Conservation (phyloP, 2,797 vertebrate genomes). For the Ateles fusciceps region DNA sequence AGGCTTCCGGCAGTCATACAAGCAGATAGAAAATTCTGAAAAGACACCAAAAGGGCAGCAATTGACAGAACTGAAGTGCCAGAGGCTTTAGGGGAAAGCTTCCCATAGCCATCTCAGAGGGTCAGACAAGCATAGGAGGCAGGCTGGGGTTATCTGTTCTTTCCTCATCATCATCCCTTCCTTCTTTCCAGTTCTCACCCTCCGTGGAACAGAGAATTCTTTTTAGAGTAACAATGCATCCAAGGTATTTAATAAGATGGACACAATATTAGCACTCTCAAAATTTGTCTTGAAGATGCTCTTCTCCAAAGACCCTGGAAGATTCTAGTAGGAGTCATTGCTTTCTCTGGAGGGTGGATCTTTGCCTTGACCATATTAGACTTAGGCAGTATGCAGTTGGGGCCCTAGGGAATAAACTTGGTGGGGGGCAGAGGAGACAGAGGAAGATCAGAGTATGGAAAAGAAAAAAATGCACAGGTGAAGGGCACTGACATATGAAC, state of each 20-base stretch:
- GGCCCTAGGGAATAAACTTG: not conserved
- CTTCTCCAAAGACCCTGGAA: not conserved
- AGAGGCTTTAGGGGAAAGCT: not conserved
- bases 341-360: not conserved
- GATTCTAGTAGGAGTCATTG: not conserved
- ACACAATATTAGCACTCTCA: too few species aligned
- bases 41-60: constrained; percentile 33
- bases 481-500: not conserved
- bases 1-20: constrained; percentile 9
- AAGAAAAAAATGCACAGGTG: not conserved
- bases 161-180: not conserved
- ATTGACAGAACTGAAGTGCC: not conserved
- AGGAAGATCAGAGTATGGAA: not conserved
- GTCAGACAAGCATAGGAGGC: not conserved
- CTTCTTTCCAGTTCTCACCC: not conserved
- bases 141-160: not conserved
- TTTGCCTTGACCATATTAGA: not conserved
- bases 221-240: not conserved
- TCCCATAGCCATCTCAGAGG: not conserved
- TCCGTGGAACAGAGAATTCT: not conserved
- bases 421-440: not conserved
- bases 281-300: not conserved
- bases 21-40: constrained; percentile 33
- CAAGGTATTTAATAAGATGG: not conserved
- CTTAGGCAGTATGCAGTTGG: not conserved